Percentiles rank a stretch among this genome's conserved stretches.
Evolutionary conservation across 2,113 vertebrate species (phyloP).

Genomic region (Centrocercus urophasianus): DNA sequence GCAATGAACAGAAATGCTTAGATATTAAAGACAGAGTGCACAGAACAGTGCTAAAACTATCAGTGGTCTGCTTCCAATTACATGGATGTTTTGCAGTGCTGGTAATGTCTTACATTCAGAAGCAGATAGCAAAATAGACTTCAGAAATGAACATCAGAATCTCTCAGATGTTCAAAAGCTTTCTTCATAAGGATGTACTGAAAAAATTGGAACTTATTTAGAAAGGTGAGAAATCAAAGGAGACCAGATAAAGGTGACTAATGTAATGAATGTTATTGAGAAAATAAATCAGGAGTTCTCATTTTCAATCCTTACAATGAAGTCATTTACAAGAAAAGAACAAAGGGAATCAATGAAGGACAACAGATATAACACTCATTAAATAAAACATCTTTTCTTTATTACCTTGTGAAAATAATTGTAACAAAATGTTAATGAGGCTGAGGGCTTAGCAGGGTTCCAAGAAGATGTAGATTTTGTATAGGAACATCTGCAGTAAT

Average conservation of each 20-base stretch:
- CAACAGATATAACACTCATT: not conserved
- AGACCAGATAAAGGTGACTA: not conserved
- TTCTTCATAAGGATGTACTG: not conserved
- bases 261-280: not conserved
- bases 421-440: not conserved
- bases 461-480: not conserved
- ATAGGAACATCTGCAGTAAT: not conserved
- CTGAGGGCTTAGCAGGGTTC: not conserved
- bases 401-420: not conserved
- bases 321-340: not conserved
- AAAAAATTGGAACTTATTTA: not conserved
- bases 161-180: not conserved
- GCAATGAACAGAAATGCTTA: not conserved
- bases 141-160: not conserved
- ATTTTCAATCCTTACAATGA: not conserved
- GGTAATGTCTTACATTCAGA: not conserved
- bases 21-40: not conserved
- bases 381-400: constrained; percentile 12
- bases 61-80: not conserved
- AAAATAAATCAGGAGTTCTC: not conserved
- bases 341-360: not conserved
- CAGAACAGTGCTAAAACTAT: not conserved
- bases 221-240: constrained; percentile 3
- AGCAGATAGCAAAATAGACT: not conserved
- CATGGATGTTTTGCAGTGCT: not conserved